Conservation (phyloP, 1,140 invertebrate genomes). For the Caenorhabditis latens region DNA sequence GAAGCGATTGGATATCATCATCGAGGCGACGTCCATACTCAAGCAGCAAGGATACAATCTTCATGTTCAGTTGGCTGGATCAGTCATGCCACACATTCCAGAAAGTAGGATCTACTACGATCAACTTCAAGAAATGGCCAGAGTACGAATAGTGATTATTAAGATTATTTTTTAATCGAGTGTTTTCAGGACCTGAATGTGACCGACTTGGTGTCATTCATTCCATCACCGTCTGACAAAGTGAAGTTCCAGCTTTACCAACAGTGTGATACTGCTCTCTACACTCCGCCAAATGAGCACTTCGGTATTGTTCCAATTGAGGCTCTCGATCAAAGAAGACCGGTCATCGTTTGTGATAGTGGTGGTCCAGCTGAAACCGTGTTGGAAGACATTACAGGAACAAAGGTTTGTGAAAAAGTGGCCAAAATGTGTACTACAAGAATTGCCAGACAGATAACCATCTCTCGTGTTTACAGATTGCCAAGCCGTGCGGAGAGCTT, state of each 20-base stretch:
- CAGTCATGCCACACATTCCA: constrained; percentile 77
- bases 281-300: constrained; percentile 77
- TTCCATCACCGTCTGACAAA: constrained; percentile 72
- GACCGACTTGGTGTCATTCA: constrained; percentile 73
- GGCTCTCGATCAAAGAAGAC: constrained; percentile 75
- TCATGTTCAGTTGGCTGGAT: constrained; percentile 73
- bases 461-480: constrained; percentile 67
- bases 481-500: constrained; percentile 71
- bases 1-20: constrained; percentile 77
- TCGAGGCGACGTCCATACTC: constrained; percentile 75
- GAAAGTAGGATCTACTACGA: constrained; percentile 77
- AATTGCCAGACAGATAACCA: neutral
- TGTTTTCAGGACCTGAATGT: constrained; percentile 69
- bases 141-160: neutral
- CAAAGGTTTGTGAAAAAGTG: constrained; percentile 67
- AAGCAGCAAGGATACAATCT: constrained; percentile 70
- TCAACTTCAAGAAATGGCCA: constrained; percentile 68
- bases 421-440: neutral
- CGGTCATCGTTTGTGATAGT: constrained; percentile 77
- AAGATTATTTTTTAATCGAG: neutral
- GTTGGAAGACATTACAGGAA: constrained; percentile 75
- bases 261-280: constrained; percentile 75
- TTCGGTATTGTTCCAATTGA: constrained; percentile 78
- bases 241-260: constrained; percentile 74
- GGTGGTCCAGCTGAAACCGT: constrained; percentile 77